Evolutionary conservation across 2,797 vertebrate species (phyloP), one percentile per base, ranked within the genome.

Genomic region (Alca torda): DNA sequence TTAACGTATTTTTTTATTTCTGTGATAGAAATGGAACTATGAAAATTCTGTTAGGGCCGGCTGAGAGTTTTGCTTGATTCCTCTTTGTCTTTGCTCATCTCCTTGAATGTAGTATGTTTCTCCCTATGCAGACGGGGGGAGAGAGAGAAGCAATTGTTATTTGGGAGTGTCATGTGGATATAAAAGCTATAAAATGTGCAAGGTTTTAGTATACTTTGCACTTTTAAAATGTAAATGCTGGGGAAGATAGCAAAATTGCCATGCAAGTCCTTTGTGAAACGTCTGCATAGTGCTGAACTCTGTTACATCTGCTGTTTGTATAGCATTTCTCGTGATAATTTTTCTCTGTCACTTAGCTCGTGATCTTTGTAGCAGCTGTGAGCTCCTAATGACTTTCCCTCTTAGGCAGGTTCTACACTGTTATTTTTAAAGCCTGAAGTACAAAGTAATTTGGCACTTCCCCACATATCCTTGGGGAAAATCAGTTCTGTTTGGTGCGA

Each of bases 351-450:
- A 80, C 96, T 97, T 95, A 97, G 90, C 84, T 95, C 45, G 60
- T 96, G 96, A 84, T 98, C 97, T 95, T 65, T 96, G 95, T 60
- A 96, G 93, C 97, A 98, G 97, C 97, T 98, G 97, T 90, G 92
- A 90, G 69, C 91, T 95, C 84, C 96, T 98, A 97, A 97, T 98
- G 97, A 98, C 96, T 97, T 97, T 95, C 88, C 87, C 97, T 97
- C 95, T 97, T 96, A 96, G 93, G 87, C 95, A 92, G 83, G 82
- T 92, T 90, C 83, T 90, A 28, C 96, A 70, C 84, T 95, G 95
- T 95, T 95, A 94, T 90, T 96, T 96, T 95, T 89, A 84, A 97
- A 96, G 84, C 86, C 92, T 61, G 64, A 77, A 89, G 76, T 92
- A 86, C 87, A 90, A 96, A 96, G 95, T 95, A 95, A 86, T 95